A percentile compares a stretch with the other conserved stretches of the same genome.
Evolutionary conservation across 2,888 invertebrate genomes (phyloP).

Genomic region (Eupsilia transversa): DNA sequence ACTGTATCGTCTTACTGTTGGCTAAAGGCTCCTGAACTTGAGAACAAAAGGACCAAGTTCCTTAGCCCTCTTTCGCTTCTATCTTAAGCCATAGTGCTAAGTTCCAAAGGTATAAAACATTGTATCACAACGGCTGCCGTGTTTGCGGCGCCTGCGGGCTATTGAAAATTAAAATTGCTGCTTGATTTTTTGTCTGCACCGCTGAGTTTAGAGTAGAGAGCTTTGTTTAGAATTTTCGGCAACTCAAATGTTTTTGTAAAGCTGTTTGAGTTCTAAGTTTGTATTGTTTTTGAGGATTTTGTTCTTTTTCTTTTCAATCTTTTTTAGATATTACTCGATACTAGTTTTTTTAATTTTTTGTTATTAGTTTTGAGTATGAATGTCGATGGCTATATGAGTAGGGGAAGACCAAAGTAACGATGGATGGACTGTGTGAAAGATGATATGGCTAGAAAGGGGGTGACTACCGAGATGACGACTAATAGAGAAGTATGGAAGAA

Average conservation of each 20-base stretch:
- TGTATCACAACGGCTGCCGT: constrained; percentile 80
- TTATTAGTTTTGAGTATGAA: too few relatives aligned
- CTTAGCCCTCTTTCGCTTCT: constrained; percentile 43
- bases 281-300: background rate
- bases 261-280: constrained; percentile 9
- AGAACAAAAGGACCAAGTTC: background rate
- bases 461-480: too few relatives aligned
- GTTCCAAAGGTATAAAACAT: constrained; percentile 80
- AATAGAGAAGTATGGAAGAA: too few relatives aligned
- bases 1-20: background rate
- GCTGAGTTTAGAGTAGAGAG: constrained; percentile 75
- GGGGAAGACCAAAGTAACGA: too few relatives aligned
- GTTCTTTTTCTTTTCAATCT: background rate
- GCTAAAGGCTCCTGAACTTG: background rate
- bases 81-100: constrained; percentile 63
- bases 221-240: constrained; percentile 68
- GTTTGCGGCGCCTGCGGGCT: constrained; percentile 84
- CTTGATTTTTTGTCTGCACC: constrained; percentile 81
- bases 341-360: too few relatives aligned
- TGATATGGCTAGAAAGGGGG: too few relatives aligned
- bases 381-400: too few relatives aligned
- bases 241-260: constrained; percentile 31
- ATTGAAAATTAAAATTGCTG: constrained; percentile 88
- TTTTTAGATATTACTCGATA: background rate
- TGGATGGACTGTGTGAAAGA: too few relatives aligned